These are phyloP conservation scores for Cylloceria caligata DNA, from an alignment of 2,888 invertebrate genomes.

Conservation along the genomic window DNA sequence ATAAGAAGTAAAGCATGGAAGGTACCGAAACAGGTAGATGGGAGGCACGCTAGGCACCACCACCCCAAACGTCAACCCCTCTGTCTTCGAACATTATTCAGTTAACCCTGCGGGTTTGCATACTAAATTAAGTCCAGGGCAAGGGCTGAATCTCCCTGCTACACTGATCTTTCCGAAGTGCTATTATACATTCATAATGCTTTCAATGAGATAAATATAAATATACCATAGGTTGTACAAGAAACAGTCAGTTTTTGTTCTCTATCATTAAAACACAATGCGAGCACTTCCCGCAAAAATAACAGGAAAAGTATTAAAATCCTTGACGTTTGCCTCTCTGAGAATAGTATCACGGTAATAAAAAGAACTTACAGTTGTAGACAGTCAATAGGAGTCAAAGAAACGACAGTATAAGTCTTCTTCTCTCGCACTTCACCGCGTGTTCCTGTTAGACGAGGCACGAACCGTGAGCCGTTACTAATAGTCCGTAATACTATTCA, in stretches of 20 bases:
- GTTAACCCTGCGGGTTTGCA: slow-evolving; percentile 63
- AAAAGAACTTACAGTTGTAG: neutral
- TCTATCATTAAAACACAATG: neutral
- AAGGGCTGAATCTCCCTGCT: neutral
- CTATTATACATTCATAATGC: neutral
- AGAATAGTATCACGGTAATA: neutral
- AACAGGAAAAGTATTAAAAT: neutral
- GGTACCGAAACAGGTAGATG: slow-evolving; percentile 56
- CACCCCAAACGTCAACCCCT: slow-evolving; percentile 74
- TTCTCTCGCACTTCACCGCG: neutral
- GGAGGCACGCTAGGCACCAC: slow-evolving; percentile 75
- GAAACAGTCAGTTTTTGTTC: neutral
- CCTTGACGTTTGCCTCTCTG: neutral
- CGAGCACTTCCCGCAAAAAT: neutral
- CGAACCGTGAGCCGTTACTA: slow-evolving; percentile 37
- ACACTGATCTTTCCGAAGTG: neutral
- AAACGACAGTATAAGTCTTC: slow-evolving; percentile 18
- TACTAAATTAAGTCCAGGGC: slow-evolving; percentile 27
- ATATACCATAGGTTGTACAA: neutral
- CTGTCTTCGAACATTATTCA: slow-evolving; percentile 78
- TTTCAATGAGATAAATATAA: slow-evolving; percentile 7
- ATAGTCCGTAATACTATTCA: slow-evolving; percentile 56
- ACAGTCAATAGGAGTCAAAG: slow-evolving; percentile 20
- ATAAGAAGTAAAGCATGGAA: slow-evolving; percentile 43
- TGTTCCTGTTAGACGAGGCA: slow-evolving; percentile 9